These are phyloP conservation scores for Carterocephalus palaemon DNA, from an alignment of 2,888 invertebrate species.

Conservation along the genomic window DNA sequence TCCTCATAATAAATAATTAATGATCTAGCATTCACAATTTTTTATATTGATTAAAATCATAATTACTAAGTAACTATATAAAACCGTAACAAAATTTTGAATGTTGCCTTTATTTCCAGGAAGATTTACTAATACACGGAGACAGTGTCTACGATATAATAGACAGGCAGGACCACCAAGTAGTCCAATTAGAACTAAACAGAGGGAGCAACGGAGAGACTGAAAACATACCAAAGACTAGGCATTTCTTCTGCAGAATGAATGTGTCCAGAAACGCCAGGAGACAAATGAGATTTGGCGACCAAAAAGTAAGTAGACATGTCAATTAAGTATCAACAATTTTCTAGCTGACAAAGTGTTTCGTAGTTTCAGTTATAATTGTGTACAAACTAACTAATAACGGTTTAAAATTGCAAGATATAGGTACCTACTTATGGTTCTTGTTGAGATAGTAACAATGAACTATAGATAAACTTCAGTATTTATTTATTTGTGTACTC, in stretches of 20 bases:
- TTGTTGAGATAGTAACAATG: no score
- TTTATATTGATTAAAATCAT: neutral
- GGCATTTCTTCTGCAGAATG: conserved; percentile 98
- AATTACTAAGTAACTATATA: no score
- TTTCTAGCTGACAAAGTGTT: no score
- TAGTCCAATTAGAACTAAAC: conserved; percentile 95
- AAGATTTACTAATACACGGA: conserved; percentile 98
- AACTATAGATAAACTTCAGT: no score
- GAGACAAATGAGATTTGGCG: conserved; percentile 97
- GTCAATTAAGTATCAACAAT: no score
- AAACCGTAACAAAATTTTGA: conserved; percentile 2
- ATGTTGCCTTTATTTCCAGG: conserved; percentile 80
- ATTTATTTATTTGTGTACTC: no score
- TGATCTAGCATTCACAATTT: no score
- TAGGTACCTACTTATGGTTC: no score
- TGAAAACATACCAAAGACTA: conserved; percentile 78
- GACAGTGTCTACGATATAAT: conserved; percentile 99
- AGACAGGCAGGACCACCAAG: conserved; percentile 98
- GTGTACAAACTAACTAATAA: no score
- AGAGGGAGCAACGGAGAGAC: conserved; percentile 75
- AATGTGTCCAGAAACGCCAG: conserved; percentile 98
- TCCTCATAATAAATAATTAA: no score
- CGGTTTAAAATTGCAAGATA: no score
- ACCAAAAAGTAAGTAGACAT: conserved; percentile 91
- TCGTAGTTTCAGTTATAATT: no score